phyloP scores from a whole-genome alignment of 2,888 invertebrate genomes.

The Epinotia bilunana region DNA sequence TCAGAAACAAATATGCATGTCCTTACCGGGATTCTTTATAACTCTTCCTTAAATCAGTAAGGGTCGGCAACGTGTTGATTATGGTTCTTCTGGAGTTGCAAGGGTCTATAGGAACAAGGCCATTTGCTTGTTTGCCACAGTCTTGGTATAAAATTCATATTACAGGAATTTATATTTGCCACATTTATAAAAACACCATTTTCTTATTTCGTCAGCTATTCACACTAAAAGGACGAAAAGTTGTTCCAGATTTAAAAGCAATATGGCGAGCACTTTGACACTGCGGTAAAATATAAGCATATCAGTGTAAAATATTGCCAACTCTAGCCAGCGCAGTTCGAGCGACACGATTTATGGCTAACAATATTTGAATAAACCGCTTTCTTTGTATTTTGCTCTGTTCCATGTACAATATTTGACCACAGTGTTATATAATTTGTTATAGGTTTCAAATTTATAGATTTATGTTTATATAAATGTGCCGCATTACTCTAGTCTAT shows the following conservation, averaged over 20 bases:
- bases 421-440: slow-evolving; percentile 2
- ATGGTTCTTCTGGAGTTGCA: too few species aligned
- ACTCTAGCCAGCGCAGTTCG: slow-evolving; percentile 20
- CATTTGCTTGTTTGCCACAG: too few species aligned
- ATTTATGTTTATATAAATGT: too few species aligned
- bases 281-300: slow-evolving; percentile 40
- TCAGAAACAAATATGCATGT: too few species aligned
- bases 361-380: slow-evolving; percentile 31
- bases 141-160: too few species aligned
- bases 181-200: neutral
- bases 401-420: slow-evolving; percentile 4
- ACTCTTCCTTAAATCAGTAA: too few species aligned
- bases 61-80: too few species aligned
- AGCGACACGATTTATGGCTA: slow-evolving; percentile 24
- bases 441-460: neutral
- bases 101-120: too few species aligned
- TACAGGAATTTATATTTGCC: neutral
- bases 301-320: slow-evolving; percentile 38
- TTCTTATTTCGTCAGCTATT: neutral
- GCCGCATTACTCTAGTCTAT: too few species aligned
- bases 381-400: slow-evolving; percentile 12
- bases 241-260: slow-evolving; percentile 19
- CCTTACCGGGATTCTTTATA: too few species aligned
- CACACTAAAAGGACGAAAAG: neutral
- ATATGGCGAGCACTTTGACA: slow-evolving; percentile 32